These are phyloP conservation scores for Sarcophaga rosellei DNA, from an alignment of 2,888 invertebrate species.

Conservation along the genomic window DNA sequence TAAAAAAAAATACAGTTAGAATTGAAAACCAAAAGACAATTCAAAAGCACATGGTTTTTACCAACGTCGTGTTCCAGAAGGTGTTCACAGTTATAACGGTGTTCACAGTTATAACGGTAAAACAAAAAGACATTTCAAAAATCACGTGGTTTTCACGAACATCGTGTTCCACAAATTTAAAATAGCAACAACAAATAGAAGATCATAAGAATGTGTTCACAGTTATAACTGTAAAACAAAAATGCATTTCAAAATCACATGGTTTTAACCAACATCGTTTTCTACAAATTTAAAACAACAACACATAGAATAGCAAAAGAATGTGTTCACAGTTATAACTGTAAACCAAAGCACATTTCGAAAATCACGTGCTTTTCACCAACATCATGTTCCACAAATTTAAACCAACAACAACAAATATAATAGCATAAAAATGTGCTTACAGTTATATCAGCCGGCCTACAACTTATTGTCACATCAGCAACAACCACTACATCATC, in stretches of 20 bases:
- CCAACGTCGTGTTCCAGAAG: no score
- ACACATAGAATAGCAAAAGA: conserved; percentile 68
- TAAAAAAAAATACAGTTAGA: no score
- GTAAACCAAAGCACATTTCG: no score
- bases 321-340: conserved; percentile 43
- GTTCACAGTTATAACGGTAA: no score
- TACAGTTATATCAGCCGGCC: conserved; percentile 52
- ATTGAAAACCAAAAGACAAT: no score
- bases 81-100: no score
- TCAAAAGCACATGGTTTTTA: not conserved
- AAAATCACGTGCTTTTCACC: not conserved
- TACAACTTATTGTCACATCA: conserved; percentile 28
- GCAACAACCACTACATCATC: conserved; percentile 36
- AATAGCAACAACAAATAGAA: no score
- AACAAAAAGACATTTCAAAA: no score
- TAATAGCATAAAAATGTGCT: conserved; percentile 55
- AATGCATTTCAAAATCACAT: not conserved
- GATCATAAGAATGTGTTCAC: no score
- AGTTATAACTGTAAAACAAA: no score
- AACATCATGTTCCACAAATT: not conserved
- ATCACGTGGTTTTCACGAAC: conserved; percentile 11
- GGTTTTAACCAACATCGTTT: not conserved
- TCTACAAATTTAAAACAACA: conserved; percentile 48
- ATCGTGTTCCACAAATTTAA: conserved; percentile 3
- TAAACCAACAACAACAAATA: conserved; percentile 69